A percentile compares a stretch with the other conserved stretches of the same genome.
Conservation (phyloP, 2,113 vertebrate species). For the Fulica atra region DNA sequence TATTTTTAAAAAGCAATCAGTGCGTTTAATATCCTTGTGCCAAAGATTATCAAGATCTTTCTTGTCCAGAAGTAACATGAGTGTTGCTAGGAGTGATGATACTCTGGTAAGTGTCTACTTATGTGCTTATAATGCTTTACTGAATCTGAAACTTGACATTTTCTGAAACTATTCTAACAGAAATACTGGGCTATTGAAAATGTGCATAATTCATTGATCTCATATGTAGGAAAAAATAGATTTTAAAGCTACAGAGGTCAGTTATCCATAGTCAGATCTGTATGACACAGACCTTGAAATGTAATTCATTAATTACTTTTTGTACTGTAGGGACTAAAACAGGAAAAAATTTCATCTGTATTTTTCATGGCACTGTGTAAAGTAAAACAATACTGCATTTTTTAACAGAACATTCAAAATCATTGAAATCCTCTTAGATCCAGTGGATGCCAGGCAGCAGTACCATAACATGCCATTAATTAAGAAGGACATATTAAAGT, state of each 20-base stretch:
- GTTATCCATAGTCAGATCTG: not conserved
- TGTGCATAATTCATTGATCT: not conserved
- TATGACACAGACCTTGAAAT: not conserved
- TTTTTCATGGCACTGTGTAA: not conserved
- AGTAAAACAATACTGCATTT: not conserved
- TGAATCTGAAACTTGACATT: not conserved
- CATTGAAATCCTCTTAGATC: not conserved
- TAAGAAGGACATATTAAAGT: not conserved
- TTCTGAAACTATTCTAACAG: not conserved
- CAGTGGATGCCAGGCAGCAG: not conserved
- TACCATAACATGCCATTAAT: not conserved
- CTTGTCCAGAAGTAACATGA: slow-evolving; percentile 97
- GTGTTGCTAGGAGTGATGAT: slow-evolving; percentile 94
- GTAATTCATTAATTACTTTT: not conserved
- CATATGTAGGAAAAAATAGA: not conserved
- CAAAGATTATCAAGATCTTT: slow-evolving; percentile 98
- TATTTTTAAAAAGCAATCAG: slow-evolving; percentile 89
- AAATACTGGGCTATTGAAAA: not conserved
- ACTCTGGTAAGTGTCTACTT: slow-evolving; percentile 87
- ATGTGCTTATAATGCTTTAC: not conserved
- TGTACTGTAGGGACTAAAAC: not conserved
- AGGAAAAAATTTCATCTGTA: not conserved
- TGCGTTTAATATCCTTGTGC: slow-evolving; percentile 97
- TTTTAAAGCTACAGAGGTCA: not conserved
- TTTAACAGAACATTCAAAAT: not conserved